These are phyloP conservation scores for Crotalus horridus DNA, from an alignment of 2,113 vertebrate genomes.

Conservation along the genomic window DNA sequence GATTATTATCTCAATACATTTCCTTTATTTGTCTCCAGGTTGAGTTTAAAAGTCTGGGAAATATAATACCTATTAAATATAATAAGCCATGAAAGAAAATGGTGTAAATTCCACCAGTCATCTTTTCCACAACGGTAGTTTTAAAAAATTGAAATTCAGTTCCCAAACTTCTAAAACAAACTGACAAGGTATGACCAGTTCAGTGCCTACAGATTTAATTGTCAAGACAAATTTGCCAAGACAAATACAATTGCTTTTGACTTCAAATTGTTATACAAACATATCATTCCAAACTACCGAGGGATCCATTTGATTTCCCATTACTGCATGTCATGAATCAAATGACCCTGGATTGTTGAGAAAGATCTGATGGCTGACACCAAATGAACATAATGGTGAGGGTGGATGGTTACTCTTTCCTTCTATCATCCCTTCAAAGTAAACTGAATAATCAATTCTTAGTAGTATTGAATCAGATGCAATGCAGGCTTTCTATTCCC, in stretches of 20 bases:
- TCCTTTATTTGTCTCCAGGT: background rate
- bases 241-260: background rate
- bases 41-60: background rate
- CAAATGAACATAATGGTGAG: background rate
- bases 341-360: background rate
- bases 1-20: slow-evolving; percentile 13
- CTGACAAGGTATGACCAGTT: background rate
- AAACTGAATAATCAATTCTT: background rate
- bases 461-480: background rate
- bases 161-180: background rate
- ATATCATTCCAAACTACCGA: background rate
- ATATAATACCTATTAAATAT: background rate
- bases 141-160: background rate
- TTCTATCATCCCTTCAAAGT: background rate
- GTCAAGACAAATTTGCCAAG: background rate
- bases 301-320: background rate
- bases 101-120: background rate
- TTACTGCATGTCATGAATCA: background rate
- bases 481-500: background rate
- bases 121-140: background rate
- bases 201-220: background rate
- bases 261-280: background rate
- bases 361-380: background rate
- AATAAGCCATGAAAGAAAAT: background rate
- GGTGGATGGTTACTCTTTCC: background rate